Base-by-base conservation (phyloP, 2,113 vertebrate genomes). In the Heliornis fulica region DNA sequence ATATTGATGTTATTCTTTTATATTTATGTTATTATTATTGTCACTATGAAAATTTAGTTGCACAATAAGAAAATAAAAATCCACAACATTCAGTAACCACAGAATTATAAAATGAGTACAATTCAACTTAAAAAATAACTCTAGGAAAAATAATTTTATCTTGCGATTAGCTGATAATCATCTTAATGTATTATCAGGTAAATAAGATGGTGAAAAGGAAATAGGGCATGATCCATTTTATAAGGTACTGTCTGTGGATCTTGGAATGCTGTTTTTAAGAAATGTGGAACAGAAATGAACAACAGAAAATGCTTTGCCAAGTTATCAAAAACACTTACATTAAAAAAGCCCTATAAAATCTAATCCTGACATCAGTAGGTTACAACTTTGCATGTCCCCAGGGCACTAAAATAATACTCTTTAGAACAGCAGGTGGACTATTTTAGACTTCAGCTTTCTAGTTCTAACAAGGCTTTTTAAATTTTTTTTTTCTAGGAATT, bases 391-490 rank as follows among this genome's bases (percentile, higher is more conserved):
- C 95, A 96, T 97, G 97, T 98, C 97, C 97, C 97, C 97, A 98
- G 98, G 98, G 96, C 97, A 98, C 97, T 98, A 98, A 98, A 98
- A 98, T 98, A 98, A 98, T 98, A 98, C 97, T 97, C 97, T 98
- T 98, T 97, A 45, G 82, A 98, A 98, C 98, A 98, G 98, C 98
- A 97, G 98, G 98, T 97, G 96, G 96, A 97, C 97, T 98, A 98
- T 98, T 98, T 98, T 97, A 97, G 98, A 97, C 79, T 96, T 97
- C 97, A 98, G 98, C 97, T 98, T 97, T 98, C 97, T 95, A 96
- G 97, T 97, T 98, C 97, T 98, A 98, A 98, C 95, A 97, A 98
- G 97, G 97, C 94, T 97, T 98, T 96, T 98, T 95, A 97, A 91
- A 92, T 97, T 98, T 97, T 97, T 92, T 83, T 89, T 87, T 76